Evolutionary conservation across 2,797 vertebrate species (phyloP).

Genomic region (Spatula versicolor): DNA sequence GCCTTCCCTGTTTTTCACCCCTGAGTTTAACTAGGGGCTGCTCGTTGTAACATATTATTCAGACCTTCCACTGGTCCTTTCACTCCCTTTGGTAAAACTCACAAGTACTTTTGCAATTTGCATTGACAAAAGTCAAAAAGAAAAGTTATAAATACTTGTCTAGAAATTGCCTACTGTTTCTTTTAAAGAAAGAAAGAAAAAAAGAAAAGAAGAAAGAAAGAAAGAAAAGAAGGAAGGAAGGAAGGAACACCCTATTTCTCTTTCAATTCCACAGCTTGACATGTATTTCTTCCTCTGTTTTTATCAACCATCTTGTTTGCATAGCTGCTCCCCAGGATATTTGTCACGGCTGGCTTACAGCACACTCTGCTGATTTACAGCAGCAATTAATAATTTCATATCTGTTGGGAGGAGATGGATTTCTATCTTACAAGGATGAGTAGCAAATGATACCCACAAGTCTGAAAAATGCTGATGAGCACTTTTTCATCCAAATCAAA

Average conservation of each 20-base stretch:
- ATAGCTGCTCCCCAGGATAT: slow-evolving; percentile 20
- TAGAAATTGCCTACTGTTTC: not conserved
- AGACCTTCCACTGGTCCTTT: not conserved
- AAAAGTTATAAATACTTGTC: not conserved
- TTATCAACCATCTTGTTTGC: slow-evolving; percentile 40
- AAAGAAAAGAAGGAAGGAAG: not conserved
- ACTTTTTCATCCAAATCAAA: slow-evolving; percentile 8
- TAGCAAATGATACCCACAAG: slow-evolving; percentile 35
- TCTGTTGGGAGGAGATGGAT: slow-evolving; percentile 41
- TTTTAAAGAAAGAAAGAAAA: not conserved
- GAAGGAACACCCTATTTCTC: not conserved
- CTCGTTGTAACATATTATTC: not conserved
- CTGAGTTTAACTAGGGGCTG: not conserved
- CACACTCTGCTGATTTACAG: slow-evolving; percentile 62
- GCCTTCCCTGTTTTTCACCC: not conserved
- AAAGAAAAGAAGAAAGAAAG: no score
- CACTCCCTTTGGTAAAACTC: not conserved
- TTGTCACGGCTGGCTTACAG: slow-evolving; percentile 38
- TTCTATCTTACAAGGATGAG: slow-evolving; percentile 9
- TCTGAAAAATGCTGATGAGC: slow-evolving; percentile 45
- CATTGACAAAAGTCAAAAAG: not conserved
- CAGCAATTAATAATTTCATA: slow-evolving; percentile 29
- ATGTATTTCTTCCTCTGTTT: not conserved
- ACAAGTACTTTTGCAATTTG: not conserved
- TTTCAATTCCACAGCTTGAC: not conserved